Base-by-base conservation (phyloP, 2,113 vertebrate genomes). In the Pyxicephalus adspersus region DNA sequence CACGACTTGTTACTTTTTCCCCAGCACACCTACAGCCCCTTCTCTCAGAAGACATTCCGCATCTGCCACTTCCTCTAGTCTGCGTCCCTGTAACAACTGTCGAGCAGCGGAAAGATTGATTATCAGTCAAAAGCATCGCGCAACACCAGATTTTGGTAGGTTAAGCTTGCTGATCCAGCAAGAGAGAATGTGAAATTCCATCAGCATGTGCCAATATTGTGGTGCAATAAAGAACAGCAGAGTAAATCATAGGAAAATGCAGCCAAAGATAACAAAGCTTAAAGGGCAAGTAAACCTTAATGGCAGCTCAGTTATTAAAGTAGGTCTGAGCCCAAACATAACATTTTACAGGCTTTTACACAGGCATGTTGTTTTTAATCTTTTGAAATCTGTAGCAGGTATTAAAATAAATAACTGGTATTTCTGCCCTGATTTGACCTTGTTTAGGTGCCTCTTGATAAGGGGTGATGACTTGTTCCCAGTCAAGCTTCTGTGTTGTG, bases 81-180 rank as follows among this genome's bases (percentile, higher is more conserved):
- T 84, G 88, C 90, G 92, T 96, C 94, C 94, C 94, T 91, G 94
- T 93, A 95, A 96, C 95, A 96, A 96, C 95, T 96, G 95, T 96
- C 94, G 94, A 95, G 94, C 91, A 94, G 93, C 91, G 91, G 89
- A 92, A 96, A 96, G 95, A 96, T 96, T 96, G 95, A 96, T 96
- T 95, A 96, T 95, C 95, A 96, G 94, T 96, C 94, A 95, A 95
- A 93, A 93, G 91, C 93, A 94, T 92, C 91, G 92, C 94, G 93
- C 92, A 91, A 90, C 94, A 94, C 94, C 95, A 96, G 94, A 96
- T 95, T 96, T 96, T 90, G 89, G 93, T 95, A 92, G 95, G 94
- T 95, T 95, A 95, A 96, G 95, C 95, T 96, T 95, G 95, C 95
- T 96, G 95, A 96, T 96, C 95, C 95, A 96, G 95, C 95, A 96